Evolutionary conservation across 2,113 vertebrate species (phyloP).

Genomic region (Dermatemys mawii): DNA sequence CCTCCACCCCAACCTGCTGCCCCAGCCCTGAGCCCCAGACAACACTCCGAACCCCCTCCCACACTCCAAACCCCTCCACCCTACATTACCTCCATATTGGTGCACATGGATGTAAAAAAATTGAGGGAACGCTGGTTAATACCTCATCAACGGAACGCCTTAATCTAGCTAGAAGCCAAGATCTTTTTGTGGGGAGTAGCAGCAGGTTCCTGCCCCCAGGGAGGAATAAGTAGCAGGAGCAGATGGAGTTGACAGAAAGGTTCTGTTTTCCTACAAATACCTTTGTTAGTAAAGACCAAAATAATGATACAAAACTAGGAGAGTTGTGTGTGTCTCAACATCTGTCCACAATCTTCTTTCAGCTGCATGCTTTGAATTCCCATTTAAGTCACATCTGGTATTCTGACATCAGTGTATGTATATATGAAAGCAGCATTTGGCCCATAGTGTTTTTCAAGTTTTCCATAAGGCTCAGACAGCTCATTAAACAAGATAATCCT

Average conservation of each 20-base stretch:
- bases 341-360: neutral
- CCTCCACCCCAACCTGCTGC: too few relatives aligned
- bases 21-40: too few relatives aligned
- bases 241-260: neutral
- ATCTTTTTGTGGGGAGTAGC: neutral
- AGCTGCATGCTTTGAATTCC: neutral
- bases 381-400: rapidly evolving
- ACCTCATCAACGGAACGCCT: rapidly evolving
- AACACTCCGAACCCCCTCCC: too few relatives aligned
- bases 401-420: neutral
- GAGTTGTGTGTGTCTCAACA: neutral
- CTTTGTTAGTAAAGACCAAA: neutral
- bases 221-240: neutral
- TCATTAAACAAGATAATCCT: slow-evolving; percentile 35
- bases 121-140: too few relatives aligned
- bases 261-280: neutral
- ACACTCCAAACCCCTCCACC: too few relatives aligned
- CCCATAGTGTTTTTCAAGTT: neutral
- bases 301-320: neutral
- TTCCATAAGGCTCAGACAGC: slow-evolving; percentile 9
- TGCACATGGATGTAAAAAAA: too few relatives aligned
- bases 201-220: neutral
- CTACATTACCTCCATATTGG: too few relatives aligned
- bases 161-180: neutral
- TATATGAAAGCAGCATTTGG: neutral